Base-by-base conservation (phyloP, 37 sponge, comb jelly and placozoan genomes). In the Agelas oroides region DNA sequence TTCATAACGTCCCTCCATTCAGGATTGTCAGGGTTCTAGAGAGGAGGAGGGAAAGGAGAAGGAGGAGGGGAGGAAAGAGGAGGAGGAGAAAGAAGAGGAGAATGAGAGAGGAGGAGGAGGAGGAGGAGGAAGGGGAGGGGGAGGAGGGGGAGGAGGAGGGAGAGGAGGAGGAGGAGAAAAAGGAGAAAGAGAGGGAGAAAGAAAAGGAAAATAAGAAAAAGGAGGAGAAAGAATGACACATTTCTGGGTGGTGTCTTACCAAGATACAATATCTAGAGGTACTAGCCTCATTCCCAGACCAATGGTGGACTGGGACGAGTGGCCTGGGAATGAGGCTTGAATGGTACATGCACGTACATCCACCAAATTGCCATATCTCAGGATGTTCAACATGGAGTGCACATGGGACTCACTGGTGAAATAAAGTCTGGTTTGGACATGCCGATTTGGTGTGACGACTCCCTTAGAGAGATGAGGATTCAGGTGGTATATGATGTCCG, bases 341-440 rank as follows among this genome's bases (percentile, higher is more conserved):
- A n/a, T n/a, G n/a, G n/a, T n/a, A n/a, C n/a, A n/a, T n/a, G n/a
- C n/a, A 8, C 94, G 78, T 39, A 97, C 98, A 69, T 78, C 18
- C 37, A 87, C 81, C n/a, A 97, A 87, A 0, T 84, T 75, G 15
- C 89, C 86, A 38, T 95, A 79, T 71, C 86, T 79, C 32, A 95
- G 73, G 20, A 93, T 68, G 66, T 95, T 95, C 65, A 91, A 39
- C 52, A 97, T 73, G 53, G 93, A 93, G 72, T 95, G 95, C 31
- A 97, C 85, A 72, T 95, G 98, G 27, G 95, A 95, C 76, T 97
- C 94, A 33, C 96, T 95, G 62, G 98, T 95, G 80, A 97, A 97
- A 80, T 97, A 97, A 37, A 97, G 94, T 0, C 98, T 65, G 34
- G 98, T 95, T n/a, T 95, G 84, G 5, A 97, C 95, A 64, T 95